These are phyloP conservation scores for Perdita meconis DNA, from an alignment of 2,888 invertebrate species.

Conservation along the genomic window DNA sequence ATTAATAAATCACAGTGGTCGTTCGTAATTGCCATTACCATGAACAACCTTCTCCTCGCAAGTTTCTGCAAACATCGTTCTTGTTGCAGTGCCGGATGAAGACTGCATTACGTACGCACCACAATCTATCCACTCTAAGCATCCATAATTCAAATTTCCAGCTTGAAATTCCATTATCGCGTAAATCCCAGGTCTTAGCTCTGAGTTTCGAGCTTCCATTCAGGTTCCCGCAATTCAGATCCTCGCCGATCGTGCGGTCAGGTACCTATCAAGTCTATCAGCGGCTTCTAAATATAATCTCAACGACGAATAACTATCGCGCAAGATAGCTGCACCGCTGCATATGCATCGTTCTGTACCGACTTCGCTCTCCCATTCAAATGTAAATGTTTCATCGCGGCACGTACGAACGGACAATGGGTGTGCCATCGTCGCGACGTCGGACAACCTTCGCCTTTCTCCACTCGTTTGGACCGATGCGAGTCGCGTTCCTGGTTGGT, in stretches of 20 bases:
- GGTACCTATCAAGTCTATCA: background rate
- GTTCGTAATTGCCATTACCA: no score
- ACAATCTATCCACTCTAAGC: no score
- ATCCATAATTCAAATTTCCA: background rate
- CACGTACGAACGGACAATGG: conserved; percentile 16
- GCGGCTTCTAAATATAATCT: conserved; percentile 22
- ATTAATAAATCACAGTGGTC: no score
- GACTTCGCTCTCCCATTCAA: conserved; percentile 40
- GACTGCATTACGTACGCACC: no score
- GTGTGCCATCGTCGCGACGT: conserved; percentile 11
- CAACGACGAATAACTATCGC: conserved; percentile 37
- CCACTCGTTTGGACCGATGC: background rate
- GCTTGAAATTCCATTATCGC: background rate
- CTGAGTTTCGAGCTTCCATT: background rate
- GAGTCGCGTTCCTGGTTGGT: background rate
- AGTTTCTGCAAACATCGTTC: no score
- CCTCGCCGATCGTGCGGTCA: background rate
- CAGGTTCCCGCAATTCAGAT: conserved; percentile 5
- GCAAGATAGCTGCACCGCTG: conserved; percentile 28
- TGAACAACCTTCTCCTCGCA: no score
- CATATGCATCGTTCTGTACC: conserved; percentile 48
- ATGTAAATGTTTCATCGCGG: conserved; percentile 50
- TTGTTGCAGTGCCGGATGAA: no score
- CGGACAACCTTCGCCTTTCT: conserved; percentile 11
- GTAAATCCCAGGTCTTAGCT: background rate